Base-by-base conservation (phyloP, 1,140 invertebrate genomes). In the Drosophila ironensis region DNA sequence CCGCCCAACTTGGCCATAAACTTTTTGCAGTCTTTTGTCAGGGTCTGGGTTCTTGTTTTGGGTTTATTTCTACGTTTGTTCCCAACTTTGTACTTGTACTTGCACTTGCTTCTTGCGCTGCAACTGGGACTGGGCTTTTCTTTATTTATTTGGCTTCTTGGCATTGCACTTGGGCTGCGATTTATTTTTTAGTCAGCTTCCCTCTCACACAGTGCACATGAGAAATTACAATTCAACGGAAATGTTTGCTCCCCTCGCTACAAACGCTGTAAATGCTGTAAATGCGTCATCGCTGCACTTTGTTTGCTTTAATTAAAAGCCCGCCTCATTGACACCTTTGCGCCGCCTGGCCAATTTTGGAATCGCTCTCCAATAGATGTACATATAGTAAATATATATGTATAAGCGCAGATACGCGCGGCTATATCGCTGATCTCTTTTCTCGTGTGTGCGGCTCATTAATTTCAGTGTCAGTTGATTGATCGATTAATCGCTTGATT, bases 401-500 rank as follows among this genome's bases (percentile, higher is more conserved):
- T n/a, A n/a, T n/a, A n/a, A n/a, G n/a, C n/a, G n/a, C n/a, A n/a
- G n/a, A n/a, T n/a, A n/a, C n/a, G 4, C 7, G 25, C 25, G 2
- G 25, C 25, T 25, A 20, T 14, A 8, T 19, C 8, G 33, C 22
- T 16, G 16, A 27, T 75, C n/a, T 59, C 42, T 38, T 41, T 70
- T 16, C 57, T 12, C 17, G 54, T 61, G 35, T 67, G 63, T 22
- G 35, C 30, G 24, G 41, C 41, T 63, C 59, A 63, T 63, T 63
- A 67, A 66, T 60, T 73, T 69, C 77, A 81, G 59, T 82, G 41
- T 71, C 70, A 60, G 73, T 73, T 84, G 72, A 82, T 82, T 84
- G 78, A 82, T 77, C 78, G 72, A 78, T 82, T 84, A 82, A 82
- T 76, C 60, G 77, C 68, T 77, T 81, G 77, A 81, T 77, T 81